Base-by-base conservation (phyloP, 2,888 invertebrate species). In the Spisula subtruncata region DNA sequence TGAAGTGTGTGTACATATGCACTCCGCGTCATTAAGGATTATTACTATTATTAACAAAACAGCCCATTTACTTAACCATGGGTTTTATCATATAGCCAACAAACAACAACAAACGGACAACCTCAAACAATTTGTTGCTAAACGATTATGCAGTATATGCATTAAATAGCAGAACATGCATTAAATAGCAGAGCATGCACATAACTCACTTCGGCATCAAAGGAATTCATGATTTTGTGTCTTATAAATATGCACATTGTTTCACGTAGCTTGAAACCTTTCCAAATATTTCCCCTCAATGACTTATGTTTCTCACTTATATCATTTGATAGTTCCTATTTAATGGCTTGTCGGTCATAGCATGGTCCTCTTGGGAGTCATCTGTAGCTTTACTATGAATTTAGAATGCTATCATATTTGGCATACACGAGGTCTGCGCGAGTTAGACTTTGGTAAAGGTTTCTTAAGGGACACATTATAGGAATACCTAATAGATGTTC, bases 401-500 rank as follows among this genome's bases (percentile, higher is more conserved):
- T 25, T 66, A 41, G 12, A 35, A 46, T 41, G 46, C 46, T 46
- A 83, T 46, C 46, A 83, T 66, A 66, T 66, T 71, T 83, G 83
- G 83, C 83, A 83, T 41, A 54, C 83, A 83, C 83, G 71, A 66
- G n/a, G 60, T 66, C 66, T 25, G 66, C 25, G 46, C 25, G 60
- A 66, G 66, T 66, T 83, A 60, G 35, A 35, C 83, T 60, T 41
- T n/a, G 41, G n/a, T 20, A 60, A 71, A 83, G 35, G 66, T 46
- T 71, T 71, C 83, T 71, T 71, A 25, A 66, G 83, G 83, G 71
- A 83, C 66, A n/a, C 54, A 66, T 71, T 83, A 83, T 46, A 83
- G 14, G 71, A 71, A 41, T 66, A 83, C 66, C 54, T 25, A 85
- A 85, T 85, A 85, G 79, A 85, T 75, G 51, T 85, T 85, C 79